A percentile compares a stretch with the other conserved stretches of the same genome.
Conservation (phyloP, 1,140 invertebrate species). For the Nebria ingens region DNA sequence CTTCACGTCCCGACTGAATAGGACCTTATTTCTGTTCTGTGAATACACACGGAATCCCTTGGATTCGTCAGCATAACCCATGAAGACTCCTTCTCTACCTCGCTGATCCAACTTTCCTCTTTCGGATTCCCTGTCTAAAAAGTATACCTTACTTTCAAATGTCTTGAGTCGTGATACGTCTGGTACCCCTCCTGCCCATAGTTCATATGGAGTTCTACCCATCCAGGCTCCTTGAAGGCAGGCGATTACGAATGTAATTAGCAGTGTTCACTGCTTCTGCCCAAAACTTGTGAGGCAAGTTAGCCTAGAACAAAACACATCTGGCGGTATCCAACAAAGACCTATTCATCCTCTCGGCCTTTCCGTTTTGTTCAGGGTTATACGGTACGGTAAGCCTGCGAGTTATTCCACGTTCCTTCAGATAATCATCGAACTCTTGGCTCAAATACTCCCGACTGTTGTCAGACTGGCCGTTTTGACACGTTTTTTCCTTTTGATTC, state of each 20-base stretch:
- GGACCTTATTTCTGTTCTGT: too few relatives aligned
- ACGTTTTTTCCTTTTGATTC: constrained; percentile 14
- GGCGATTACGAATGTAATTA: neutral
- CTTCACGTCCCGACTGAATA: too few relatives aligned
- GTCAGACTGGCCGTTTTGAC: constrained; percentile 30
- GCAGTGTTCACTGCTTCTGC: neutral
- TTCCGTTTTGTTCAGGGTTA: neutral
- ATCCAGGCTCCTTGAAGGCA: neutral
- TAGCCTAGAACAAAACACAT: neutral
- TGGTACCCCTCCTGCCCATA: neutral
- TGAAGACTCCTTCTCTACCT: too few relatives aligned
- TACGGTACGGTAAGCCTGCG: neutral
- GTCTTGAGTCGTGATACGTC: neutral
- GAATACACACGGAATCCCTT: constrained; percentile 18
- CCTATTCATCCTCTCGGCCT: neutral
- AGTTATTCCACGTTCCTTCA: constrained; percentile 7
- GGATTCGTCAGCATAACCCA: too few relatives aligned
- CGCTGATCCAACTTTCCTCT: too few relatives aligned
- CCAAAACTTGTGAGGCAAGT: neutral
- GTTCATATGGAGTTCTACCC: neutral
- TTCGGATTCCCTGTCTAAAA: neutral
- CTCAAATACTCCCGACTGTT: too few relatives aligned
- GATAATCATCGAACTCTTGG: constrained; percentile 23
- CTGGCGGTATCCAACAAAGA: neutral
- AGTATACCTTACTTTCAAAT: neutral